Conservation (phyloP, 2,113 vertebrate species). For the Hippolais icterina region DNA sequence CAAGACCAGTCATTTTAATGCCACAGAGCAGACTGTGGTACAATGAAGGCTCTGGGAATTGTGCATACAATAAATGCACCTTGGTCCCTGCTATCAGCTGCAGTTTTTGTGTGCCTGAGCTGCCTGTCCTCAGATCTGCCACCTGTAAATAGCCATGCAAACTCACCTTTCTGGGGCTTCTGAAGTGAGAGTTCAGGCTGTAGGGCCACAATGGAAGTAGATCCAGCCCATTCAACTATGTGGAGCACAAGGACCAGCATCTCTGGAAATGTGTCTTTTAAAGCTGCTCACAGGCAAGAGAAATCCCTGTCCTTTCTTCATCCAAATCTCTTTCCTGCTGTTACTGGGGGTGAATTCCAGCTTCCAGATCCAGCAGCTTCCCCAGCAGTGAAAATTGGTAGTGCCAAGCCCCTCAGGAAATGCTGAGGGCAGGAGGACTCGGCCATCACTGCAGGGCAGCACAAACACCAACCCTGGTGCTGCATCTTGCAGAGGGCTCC, state of each 20-base stretch:
- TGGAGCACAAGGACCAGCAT: neutral
- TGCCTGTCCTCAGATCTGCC: neutral
- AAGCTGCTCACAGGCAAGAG: neutral
- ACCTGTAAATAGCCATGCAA: neutral
- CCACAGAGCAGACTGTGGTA: neutral
- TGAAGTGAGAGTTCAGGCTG: neutral
- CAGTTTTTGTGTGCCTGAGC: neutral
- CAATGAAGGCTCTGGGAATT: neutral
- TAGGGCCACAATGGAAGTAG: neutral
- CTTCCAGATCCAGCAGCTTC: neutral
- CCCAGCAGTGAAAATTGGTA: fast-evolving
- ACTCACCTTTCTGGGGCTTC: neutral
- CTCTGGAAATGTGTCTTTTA: neutral
- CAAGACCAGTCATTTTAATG: neutral
- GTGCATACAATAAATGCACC: fast-evolving
- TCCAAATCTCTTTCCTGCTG: neutral
- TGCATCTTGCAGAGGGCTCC: fast-evolving
- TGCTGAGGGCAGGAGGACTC: neutral
- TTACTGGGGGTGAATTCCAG: neutral
- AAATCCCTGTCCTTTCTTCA: neutral
- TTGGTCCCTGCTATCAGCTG: neutral
- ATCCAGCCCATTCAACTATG: neutral
- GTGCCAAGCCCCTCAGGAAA: neutral
- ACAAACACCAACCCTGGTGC: fast-evolving
- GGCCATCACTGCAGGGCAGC: fast-evolving